These are phyloP conservation scores for Zaprionus kolodkinae DNA, from an alignment of 1,140 invertebrate species.

Conservation along the genomic window DNA sequence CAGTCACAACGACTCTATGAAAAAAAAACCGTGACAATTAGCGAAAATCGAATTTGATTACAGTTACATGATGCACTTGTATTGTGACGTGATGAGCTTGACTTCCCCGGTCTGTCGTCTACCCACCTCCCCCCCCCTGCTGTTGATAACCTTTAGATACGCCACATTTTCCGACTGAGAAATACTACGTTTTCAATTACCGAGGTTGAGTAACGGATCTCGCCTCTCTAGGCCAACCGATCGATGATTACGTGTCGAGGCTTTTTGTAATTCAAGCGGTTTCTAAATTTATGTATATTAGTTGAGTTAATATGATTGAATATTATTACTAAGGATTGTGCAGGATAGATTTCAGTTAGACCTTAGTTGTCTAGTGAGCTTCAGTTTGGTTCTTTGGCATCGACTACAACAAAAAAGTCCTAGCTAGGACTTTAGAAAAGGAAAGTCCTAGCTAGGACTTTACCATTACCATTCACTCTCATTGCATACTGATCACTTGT, in stretches of 20 bases:
- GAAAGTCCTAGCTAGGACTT: background rate
- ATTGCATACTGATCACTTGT: background rate
- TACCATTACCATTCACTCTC: background rate
- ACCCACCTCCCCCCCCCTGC: background rate
- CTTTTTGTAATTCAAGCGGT: conserved; percentile 48
- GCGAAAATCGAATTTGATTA: conserved; percentile 79
- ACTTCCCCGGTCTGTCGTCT: conserved; percentile 22
- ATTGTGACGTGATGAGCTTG: conserved; percentile 61
- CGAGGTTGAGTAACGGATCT: conserved; percentile 66
- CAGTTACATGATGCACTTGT: conserved; percentile 56
- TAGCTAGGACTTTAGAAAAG: no score
- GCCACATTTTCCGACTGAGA: conserved; percentile 3
- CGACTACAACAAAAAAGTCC: no score
- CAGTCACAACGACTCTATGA: background rate
- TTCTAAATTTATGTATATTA: background rate
- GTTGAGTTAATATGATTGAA: background rate
- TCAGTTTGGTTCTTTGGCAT: no score
- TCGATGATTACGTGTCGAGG: conserved; percentile 50
- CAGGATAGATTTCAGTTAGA: no score
- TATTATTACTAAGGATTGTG: no score
- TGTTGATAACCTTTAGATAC: conserved; percentile 43
- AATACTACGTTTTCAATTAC: conserved; percentile 39
- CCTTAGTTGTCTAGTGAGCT: no score
- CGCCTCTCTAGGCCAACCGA: conserved; percentile 58
- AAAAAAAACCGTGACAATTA: conserved; percentile 55